Percentiles rank a stretch among this genome's conserved stretches.
Conservation (phyloP, 2,113 vertebrate species). For the Ceyx cyanopectus region DNA sequence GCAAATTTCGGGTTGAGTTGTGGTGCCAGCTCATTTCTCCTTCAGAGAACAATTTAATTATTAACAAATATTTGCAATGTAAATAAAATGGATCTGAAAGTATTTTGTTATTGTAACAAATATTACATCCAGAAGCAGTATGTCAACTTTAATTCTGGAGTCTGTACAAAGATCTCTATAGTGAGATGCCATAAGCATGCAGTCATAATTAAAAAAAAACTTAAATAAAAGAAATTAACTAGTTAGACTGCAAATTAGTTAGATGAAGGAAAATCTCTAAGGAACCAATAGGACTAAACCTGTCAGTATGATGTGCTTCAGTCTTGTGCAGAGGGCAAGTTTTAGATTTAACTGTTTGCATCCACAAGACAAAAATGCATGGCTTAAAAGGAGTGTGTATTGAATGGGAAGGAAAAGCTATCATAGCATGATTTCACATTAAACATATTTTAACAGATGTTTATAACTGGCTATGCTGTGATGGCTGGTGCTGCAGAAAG, state of each 20-base stretch:
- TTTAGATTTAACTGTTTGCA: not conserved
- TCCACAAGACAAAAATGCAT: not conserved
- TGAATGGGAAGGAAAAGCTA: not conserved
- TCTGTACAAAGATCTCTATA: not conserved
- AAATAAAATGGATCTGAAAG: not conserved
- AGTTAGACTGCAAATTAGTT: not conserved
- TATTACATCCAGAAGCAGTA: not conserved
- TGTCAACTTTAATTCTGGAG: not conserved
- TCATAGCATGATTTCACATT: not conserved
- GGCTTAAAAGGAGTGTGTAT: not conserved
- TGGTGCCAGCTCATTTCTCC: not conserved
- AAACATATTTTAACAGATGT: constrained; percentile 72
- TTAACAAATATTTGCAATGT: not conserved
- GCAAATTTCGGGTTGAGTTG: not conserved
- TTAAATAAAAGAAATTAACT: not conserved
- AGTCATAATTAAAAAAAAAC: not conserved
- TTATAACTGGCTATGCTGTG: constrained; percentile 80
- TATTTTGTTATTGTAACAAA: not conserved
- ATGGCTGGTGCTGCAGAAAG: constrained; percentile 78
- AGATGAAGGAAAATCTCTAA: not conserved
- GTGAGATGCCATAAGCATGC: not conserved
- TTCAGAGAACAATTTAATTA: not conserved
- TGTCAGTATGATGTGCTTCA: not conserved
- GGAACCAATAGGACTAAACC: not conserved
- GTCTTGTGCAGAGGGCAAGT: not conserved